Base-by-base conservation (phyloP, 2,888 invertebrate species). In the Agriopis aurantiaria region DNA sequence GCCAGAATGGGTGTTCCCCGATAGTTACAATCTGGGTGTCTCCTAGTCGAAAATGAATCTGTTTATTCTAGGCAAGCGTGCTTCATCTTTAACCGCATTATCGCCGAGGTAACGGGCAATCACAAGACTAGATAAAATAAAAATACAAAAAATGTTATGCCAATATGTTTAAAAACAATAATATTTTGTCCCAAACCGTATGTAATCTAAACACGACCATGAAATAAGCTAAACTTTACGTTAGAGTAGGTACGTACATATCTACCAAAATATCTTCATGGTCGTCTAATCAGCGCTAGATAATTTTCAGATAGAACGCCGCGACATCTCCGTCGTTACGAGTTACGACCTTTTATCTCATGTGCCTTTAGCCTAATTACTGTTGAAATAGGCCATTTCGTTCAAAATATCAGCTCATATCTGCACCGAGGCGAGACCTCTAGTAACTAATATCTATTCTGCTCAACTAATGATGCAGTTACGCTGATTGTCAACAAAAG, bases 381-480 rank as follows among this genome's bases (percentile, higher is more conserved):
- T 71, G 64, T 69, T 60, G 73, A 75, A 72, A 64, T 74, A 74
- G 74, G 70, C 75, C 59, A 73, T 75, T 74, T 75, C 45, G 71
- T 75, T 75, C 73, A 77, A 80, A 71, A 81, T 79, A 78, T 52
- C 52, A 33, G 41, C n/a, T 74, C 71, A 73, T 56, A 41, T 69
- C 23, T 8, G 11, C 75, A 62, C 73, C 70, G 67, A 74, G 76
- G 5, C 33, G 33, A 33, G 33, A 77, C 77, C 78, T 80, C 76
- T 7, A 14, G 40, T 40, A 41, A 41, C n/a, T 33, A 40, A 8
- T 55, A 40, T 56, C 6, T 23, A n/a, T 52, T 43, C 43, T 43
- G 43, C 11, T 17, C 40, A n/a, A 2, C 14, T 76, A 74, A 8
- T 78, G 82, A 81, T 80, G 82, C 68, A 78, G 52, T 76, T 69